These are phyloP conservation scores for Leuctra nigra DNA, from an alignment of 2,888 invertebrate genomes.

Conservation along the genomic window DNA sequence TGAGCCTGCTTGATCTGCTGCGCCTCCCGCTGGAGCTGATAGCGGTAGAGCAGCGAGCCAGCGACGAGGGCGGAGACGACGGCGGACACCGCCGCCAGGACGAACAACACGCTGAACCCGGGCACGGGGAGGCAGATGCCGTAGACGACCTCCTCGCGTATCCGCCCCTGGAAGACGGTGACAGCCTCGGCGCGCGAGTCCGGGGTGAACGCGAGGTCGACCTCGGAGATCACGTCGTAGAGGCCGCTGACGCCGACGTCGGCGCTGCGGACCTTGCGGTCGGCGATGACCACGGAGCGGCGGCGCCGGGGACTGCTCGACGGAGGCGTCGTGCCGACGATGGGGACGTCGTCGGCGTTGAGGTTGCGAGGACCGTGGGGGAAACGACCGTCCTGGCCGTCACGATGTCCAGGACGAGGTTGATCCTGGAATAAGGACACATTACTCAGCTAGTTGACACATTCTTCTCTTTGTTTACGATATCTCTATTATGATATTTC, in stretches of 20 bases:
- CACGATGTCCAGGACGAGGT: constrained; percentile 46
- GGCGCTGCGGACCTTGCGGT: constrained; percentile 70
- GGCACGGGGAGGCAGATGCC: constrained; percentile 87
- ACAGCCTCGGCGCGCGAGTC: constrained; percentile 72
- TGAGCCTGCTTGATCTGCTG: constrained; percentile 32
- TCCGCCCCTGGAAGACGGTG: constrained; percentile 81
- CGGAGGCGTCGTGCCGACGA: constrained; percentile 36
- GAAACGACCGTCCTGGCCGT: constrained; percentile 57
- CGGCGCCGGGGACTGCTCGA: constrained; percentile 44
- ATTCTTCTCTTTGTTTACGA: too few species aligned
- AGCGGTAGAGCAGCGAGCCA: constrained; percentile 69
- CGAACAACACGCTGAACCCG: constrained; percentile 82
- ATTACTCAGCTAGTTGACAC: too few species aligned
- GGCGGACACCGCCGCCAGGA: constrained; percentile 78
- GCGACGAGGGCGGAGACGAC: constrained; percentile 82
- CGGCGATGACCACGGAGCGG: constrained; percentile 58
- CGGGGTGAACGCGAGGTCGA: constrained; percentile 84
- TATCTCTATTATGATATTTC: too few species aligned
- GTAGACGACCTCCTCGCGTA: constrained; percentile 83
- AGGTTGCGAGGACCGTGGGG: constrained; percentile 72
- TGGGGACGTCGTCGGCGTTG: constrained; percentile 39
- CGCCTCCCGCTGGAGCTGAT: constrained; percentile 68
- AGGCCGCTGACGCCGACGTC: constrained; percentile 86
- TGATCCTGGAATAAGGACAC: constrained; percentile 39
- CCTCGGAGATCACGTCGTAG: constrained; percentile 87